Conservation (phyloP, 2,888 invertebrate species). For the Nemapogon koenigi region DNA sequence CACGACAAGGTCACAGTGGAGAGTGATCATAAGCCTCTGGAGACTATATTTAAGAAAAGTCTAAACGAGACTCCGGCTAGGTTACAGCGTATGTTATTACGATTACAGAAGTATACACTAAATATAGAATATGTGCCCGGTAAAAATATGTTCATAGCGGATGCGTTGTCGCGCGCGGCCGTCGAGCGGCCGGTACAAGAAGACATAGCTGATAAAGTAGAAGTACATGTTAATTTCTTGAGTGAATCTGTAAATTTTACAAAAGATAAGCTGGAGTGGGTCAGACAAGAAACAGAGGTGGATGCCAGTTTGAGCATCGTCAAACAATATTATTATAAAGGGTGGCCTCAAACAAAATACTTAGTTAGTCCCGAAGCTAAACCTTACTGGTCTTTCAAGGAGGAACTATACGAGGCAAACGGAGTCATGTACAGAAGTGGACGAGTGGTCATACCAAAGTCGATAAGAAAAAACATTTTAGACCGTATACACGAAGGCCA, state of each 20-base stretch:
- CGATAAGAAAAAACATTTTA: too few relatives aligned
- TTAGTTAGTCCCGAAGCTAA: too few relatives aligned
- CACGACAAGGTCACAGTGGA: constrained; percentile 19
- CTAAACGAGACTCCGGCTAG: constrained; percentile 18
- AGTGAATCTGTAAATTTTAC: background rate
- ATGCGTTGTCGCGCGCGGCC: constrained; percentile 22
- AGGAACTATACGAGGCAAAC: too few relatives aligned
- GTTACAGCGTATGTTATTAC: constrained; percentile 23
- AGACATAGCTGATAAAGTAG: constrained; percentile 8
- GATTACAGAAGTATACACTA: constrained; percentile 21
- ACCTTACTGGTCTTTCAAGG: too few relatives aligned
- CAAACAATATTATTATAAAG: too few relatives aligned
- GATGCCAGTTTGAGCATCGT: too few relatives aligned
- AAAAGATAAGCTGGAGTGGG: background rate
- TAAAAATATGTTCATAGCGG: constrained; percentile 22
- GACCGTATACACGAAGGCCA: too few relatives aligned
- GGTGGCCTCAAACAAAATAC: too few relatives aligned
- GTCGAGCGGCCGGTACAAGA: constrained; percentile 9
- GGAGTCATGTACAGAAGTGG: too few relatives aligned
- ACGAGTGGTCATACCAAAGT: too few relatives aligned
- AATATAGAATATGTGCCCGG: constrained; percentile 21
- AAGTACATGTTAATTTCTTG: background rate
- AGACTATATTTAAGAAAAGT: constrained; percentile 22
- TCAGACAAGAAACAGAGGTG: too few relatives aligned
- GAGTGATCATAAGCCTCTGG: constrained; percentile 26